Evolutionary conservation across 2,888 invertebrate genomes (phyloP), one percentile per base, ranked within the genome.

Genomic region (Therioaphis trifolii): DNA sequence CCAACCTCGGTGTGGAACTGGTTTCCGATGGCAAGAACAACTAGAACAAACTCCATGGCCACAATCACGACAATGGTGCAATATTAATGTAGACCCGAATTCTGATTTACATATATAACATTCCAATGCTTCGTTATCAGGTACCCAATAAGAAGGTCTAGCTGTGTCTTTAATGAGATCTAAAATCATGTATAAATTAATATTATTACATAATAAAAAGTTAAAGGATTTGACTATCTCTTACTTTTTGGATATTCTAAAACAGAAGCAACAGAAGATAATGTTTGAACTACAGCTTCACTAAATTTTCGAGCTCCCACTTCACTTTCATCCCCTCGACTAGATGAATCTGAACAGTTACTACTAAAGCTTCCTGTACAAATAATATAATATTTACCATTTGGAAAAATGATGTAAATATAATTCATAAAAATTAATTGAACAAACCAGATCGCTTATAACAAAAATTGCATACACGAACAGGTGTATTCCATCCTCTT

Each of bases 91-190:
- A 11, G 85, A 85, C 21, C 88, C 88, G 88, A 95, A 95, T 35
- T 89, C 88, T 43, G 89, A 88, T 40, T 91, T 89, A 88, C 95
- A 95, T 15, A 93, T 91, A 85, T 89, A 90, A 88, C 95, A 95
- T 80, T 89, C 88, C 27, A 90, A 90, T 76, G 94, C 92, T 87
- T 94, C 92, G 7, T 90, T 90, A 88, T 95, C 95, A 0, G 95
- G 94, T 49, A 93, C 91, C 95, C 95, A 95, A 88, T 95, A 95
- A 0, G 91, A 89, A 0, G 95, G 95, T 58, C 94, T 90, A 7
- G 93, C 94, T 5, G 92, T 91, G 86, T 94, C 94, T 88, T 94
- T 95, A 71, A 95, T 92, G 69, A 93, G 88, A 76, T 90, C 92
- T 92, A 85, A 7, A 87, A 58, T 58, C 82, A 84, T 72, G 75